Percentiles rank a stretch among this genome's conserved stretches.
Conservation (phyloP, 2,888 invertebrate species). For the Chrysolina oricalcia region DNA sequence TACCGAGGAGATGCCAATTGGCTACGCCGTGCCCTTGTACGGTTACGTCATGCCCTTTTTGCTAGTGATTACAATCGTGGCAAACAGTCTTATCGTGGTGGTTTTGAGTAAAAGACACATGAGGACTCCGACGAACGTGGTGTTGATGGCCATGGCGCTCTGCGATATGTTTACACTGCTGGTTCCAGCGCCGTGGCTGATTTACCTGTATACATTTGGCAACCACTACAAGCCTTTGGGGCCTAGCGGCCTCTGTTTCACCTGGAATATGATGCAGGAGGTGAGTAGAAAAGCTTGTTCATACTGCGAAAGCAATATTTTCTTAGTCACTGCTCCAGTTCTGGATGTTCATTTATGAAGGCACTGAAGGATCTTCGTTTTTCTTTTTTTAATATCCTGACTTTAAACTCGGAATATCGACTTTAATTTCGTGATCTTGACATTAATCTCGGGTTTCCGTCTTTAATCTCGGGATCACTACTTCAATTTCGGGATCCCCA, state of each 20-base stretch:
- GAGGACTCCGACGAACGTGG: slow-evolving; percentile 93
- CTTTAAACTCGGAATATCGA: too few species aligned
- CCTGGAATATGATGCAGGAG: slow-evolving; percentile 87
- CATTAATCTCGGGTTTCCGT: too few species aligned
- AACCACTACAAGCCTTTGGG: slow-evolving; percentile 88
- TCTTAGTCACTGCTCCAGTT: too few species aligned
- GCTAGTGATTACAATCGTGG: slow-evolving; percentile 89
- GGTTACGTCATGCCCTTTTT: slow-evolving; percentile 89
- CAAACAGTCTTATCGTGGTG: slow-evolving; percentile 92
- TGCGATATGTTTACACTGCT: slow-evolving; percentile 95
- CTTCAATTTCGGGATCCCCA: too few species aligned
- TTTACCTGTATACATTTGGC: slow-evolving; percentile 93
- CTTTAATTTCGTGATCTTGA: too few species aligned
- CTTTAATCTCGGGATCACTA: too few species aligned
- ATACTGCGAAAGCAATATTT: too few species aligned
- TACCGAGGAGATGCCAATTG: slow-evolving; percentile 79
- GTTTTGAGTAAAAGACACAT: slow-evolving; percentile 93
- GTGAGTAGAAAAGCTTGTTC: slow-evolving; percentile 71
- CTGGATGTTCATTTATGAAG: too few species aligned
- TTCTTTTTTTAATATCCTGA: too few species aligned
- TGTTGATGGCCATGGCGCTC: slow-evolving; percentile 95
- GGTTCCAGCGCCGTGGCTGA: slow-evolving; percentile 91
- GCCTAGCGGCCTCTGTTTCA: slow-evolving; percentile 85
- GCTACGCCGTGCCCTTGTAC: slow-evolving; percentile 82
- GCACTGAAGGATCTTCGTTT: too few species aligned